Evolutionary conservation across 2,797 vertebrate genomes (phyloP), one percentile per base, ranked within the genome.

Genomic region (Onychomys leucogaster): DNA sequence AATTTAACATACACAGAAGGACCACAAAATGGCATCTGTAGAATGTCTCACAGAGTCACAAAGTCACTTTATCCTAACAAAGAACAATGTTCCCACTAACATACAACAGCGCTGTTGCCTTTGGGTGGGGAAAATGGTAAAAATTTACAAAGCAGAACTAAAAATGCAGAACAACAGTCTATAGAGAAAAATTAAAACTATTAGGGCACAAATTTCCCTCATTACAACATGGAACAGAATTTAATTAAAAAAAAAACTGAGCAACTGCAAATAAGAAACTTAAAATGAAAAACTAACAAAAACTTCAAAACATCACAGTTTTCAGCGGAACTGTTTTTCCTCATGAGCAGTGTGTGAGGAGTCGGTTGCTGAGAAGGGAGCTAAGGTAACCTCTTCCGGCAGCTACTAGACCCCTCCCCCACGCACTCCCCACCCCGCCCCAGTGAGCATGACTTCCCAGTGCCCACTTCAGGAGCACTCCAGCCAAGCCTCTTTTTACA

Each of bases 11-110:
- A 97, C 78, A 95, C 97, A 89, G 55, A 97, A 90, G 55, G 34
- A 78, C 43, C 65, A 73, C 95, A 96, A 96, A 97, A 96, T n/a
- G 97, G 96, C 95, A 98, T 95, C 95, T 97, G 94, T 59, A n/a
- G 94, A 93, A 97, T 97, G 98, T 98, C 83, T 98, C 97, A 92
- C 91, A 95, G 93, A 97, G 90, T 95, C 94, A 98, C 95, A 98
- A 98, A 97, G 98, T 90, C 75, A 96, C 92, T 97, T 97, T 96
- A 76, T 90, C 76, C 92, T 80, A 97, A 98, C 97, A 98, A 98
- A 98, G 91, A 97, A 97, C 96, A 98, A 98, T 96, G 88, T 98
- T 97, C 97, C 97, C 87, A 92, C 94, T 89, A 94, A 90, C 59
- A 96, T 78, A 94, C 78, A 95, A 90, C 49, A 95, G 69, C 84